Percentiles rank a stretch among this genome's conserved stretches.
phyloP scores from a whole-genome alignment of 1,140 invertebrate genomes.

The Calosoma granatense region DNA sequence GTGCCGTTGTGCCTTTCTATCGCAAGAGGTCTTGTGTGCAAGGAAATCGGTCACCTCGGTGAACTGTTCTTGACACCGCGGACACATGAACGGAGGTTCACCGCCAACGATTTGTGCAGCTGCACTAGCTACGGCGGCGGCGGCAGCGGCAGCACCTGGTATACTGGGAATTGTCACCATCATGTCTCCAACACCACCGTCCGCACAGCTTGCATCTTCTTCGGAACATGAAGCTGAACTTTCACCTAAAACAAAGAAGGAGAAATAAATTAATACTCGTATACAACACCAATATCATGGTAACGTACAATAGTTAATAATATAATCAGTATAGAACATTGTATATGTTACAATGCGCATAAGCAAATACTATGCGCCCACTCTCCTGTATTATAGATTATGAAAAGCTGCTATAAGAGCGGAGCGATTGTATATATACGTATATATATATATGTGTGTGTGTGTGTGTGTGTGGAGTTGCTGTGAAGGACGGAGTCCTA shows the following conservation, averaged over 20 bases:
- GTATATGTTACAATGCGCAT: no score
- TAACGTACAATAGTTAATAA: no score
- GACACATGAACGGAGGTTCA: conserved; percentile 42
- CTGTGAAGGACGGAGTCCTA: no score
- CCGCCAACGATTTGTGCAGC: no score
- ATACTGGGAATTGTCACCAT: not conserved
- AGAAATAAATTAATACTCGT: conserved; percentile 17
- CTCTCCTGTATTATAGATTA: no score
- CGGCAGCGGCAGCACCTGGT: conserved; percentile 30
- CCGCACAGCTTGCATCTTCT: conserved; percentile 33
- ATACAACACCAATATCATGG: not conserved
- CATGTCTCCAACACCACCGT: conserved; percentile 11
- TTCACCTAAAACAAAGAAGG: conserved; percentile 47
- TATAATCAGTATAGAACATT: no score
- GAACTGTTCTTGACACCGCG: conserved; percentile 46
- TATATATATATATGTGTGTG: not conserved
- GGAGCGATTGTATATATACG: no score
- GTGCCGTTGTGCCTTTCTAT: conserved; percentile 43
- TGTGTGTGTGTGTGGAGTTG: not conserved
- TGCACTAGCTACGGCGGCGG: conserved; percentile 28
- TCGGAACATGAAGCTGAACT: conserved; percentile 43
- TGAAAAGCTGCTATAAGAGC: not conserved
- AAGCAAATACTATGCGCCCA: no score
- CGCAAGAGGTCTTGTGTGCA: conserved; percentile 41
- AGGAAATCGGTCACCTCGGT: conserved; percentile 44